Base-by-base conservation (phyloP, 1,140 invertebrate species). In the Elymnias hypermnestra region DNA sequence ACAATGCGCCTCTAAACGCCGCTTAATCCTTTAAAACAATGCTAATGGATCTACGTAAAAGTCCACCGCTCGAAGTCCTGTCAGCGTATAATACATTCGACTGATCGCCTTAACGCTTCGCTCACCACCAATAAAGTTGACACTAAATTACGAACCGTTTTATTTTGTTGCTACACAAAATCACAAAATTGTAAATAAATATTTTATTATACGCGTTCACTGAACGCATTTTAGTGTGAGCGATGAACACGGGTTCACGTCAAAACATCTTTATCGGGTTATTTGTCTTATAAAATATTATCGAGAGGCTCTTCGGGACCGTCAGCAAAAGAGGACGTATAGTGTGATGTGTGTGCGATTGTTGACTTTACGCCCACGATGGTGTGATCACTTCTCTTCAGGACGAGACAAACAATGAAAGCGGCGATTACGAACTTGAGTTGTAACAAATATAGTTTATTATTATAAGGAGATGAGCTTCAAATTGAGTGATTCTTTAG, bases 231-330 rank as follows among this genome's bases (percentile, higher is more conserved):
- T 83, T 79, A 75, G 76, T 82, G 77, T 83, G 77, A 83, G 73
- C 82, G 82, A 83, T 83, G 82, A 83, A 85, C 78, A 83, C 72
- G 70, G 82, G 77, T 85, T 76, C 82, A 83, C 76, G 82, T 85
- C 82, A 85, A 81, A 85, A 85, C 82, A 83, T 85, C 82, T 85
- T 85, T 85, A 85, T 85, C 82, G 73, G 72, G 77, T 85, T 85
- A 85, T 85, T 85, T 85, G 82, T 85, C 82, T 85, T 85, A 83
- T 85, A 83, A 82, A 85, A 85, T 85, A 85, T 83, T 83, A 85
- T 85, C 81, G 72, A 85, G 82, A 78, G 78, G 71, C 76, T 75
- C 74, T 76, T 76, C 66, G 69, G 78, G 67, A 81, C 64, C 78
- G 75, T 83, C 78, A 83, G 81, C 81, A 79, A 81, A 82, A 82